Percentiles rank a stretch among this genome's conserved stretches.
Conservation (phyloP, 2,888 invertebrate genomes). For the Eupelmus urozonus region DNA sequence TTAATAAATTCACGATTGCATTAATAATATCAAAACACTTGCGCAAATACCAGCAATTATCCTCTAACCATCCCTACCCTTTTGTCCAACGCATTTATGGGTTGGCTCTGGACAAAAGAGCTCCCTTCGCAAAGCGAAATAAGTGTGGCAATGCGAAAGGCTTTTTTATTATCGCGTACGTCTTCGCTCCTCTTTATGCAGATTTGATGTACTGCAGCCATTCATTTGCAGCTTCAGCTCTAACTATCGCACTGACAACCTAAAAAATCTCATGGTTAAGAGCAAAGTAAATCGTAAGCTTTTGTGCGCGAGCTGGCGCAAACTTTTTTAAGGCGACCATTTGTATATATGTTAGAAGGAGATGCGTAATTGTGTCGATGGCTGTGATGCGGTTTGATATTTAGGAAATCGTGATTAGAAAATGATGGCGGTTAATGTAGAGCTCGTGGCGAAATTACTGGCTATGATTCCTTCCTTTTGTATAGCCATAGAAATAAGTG, state of each 20-base stretch:
- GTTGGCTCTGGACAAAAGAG: not conserved
- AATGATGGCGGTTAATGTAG: too few relatives aligned
- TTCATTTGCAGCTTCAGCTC: conserved; percentile 9
- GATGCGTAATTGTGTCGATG: too few relatives aligned
- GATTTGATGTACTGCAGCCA: conserved; percentile 5
- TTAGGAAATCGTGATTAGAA: too few relatives aligned
- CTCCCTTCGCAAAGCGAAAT: not conserved
- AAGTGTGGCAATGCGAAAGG: not conserved
- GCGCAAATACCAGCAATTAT: too few relatives aligned
- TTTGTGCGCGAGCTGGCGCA: not conserved
- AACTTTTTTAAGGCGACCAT: not conserved
- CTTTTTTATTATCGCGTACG: not conserved
- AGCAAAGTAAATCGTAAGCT: conserved; percentile 7
- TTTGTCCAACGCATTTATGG: too few relatives aligned
- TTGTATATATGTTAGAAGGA: not conserved
- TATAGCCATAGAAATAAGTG: too few relatives aligned
- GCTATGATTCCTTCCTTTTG: too few relatives aligned
- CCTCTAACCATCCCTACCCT: too few relatives aligned
- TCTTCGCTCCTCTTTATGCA: conserved; percentile 3
- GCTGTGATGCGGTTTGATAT: too few relatives aligned
- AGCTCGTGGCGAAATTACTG: too few relatives aligned
- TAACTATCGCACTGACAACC: not conserved
- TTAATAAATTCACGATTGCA: too few relatives aligned
- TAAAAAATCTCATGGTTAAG: conserved; percentile 3
- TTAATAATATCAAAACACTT: too few relatives aligned